A percentile compares a stretch with the other conserved stretches of the same genome.
phyloP scores from a whole-genome alignment of 2,888 invertebrate species.

The Cephalotes varians region DNA sequence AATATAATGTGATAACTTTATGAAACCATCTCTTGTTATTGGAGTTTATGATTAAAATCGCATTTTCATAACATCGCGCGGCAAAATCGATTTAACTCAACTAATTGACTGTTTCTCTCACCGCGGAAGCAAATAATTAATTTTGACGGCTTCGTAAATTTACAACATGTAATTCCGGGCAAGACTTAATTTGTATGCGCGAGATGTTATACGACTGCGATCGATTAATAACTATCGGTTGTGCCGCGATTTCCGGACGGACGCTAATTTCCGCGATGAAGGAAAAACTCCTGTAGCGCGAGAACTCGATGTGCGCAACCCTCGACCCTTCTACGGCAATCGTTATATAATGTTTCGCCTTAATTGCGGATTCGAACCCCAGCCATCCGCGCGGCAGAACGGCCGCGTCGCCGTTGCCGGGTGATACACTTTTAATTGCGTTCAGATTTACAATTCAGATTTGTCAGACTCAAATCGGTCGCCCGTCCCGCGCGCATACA shows the following conservation, averaged over 20 bases:
- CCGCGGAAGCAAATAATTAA: constrained; percentile 26
- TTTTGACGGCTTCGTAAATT: constrained; percentile 28
- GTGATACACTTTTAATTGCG: constrained; percentile 81
- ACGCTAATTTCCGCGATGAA: constrained; percentile 67
- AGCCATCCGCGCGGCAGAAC: constrained; percentile 54
- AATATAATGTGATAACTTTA: background rate
- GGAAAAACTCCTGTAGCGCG: constrained; percentile 26
- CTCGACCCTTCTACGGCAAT: constrained; percentile 63
- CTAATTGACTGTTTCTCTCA: constrained; percentile 45
- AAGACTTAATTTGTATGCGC: constrained; percentile 37
- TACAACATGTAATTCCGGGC: constrained; percentile 16
- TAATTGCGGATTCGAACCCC: constrained; percentile 78
- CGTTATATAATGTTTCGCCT: constrained; percentile 79
- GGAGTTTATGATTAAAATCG: constrained; percentile 13
- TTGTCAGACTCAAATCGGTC: constrained; percentile 61
- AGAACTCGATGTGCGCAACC: constrained; percentile 33
- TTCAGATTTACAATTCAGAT: constrained; percentile 81
- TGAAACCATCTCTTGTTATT: background rate
- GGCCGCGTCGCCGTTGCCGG: constrained; percentile 65
- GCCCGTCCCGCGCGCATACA: constrained; percentile 63
- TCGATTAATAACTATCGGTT: constrained; percentile 66
- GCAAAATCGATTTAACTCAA: constrained; percentile 32
- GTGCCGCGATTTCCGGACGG: constrained; percentile 67
- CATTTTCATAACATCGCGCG: constrained; percentile 20
- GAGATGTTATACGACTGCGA: background rate